phyloP scores from a whole-genome alignment of 2,888 invertebrate species.

The Cataglyphis livida region DNA sequence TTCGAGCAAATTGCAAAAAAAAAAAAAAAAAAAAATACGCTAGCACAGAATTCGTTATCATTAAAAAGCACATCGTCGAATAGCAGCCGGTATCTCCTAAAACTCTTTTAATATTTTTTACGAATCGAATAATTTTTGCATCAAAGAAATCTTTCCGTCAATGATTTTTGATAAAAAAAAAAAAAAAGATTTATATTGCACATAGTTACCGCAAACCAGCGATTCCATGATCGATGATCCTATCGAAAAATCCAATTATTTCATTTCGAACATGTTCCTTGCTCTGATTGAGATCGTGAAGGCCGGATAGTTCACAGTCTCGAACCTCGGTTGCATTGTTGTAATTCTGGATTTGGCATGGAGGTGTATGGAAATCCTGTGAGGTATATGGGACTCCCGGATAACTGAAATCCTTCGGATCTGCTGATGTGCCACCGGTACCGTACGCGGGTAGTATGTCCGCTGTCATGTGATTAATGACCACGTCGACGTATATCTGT shows the following conservation, averaged over 20 bases:
- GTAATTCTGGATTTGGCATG: conserved; percentile 79
- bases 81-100: not conserved
- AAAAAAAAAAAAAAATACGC: not conserved
- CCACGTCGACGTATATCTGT: conserved; percentile 90
- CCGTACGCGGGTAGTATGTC: conserved; percentile 86
- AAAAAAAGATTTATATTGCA: not conserved
- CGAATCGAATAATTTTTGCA: not conserved
- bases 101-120: not conserved
- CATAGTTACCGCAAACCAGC: conserved; percentile 86
- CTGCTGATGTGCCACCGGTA: conserved; percentile 87
- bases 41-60: not conserved
- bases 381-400: conserved; percentile 80
- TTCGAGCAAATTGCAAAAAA: not conserved
- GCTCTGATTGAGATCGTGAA: conserved; percentile 86
- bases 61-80: not conserved
- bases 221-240: conserved; percentile 86
- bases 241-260: conserved; percentile 86
- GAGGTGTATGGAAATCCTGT: conserved; percentile 82
- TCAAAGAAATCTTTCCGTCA: not conserved
- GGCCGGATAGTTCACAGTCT: conserved; percentile 85
- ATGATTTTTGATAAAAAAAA: not conserved
- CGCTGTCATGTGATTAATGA: conserved; percentile 92
- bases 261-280: conserved; percentile 85
- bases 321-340: conserved; percentile 84
- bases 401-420: conserved; percentile 85